phyloP scores from a whole-genome alignment of 2,888 invertebrate genomes.

The Latrodectus elegans region DNA sequence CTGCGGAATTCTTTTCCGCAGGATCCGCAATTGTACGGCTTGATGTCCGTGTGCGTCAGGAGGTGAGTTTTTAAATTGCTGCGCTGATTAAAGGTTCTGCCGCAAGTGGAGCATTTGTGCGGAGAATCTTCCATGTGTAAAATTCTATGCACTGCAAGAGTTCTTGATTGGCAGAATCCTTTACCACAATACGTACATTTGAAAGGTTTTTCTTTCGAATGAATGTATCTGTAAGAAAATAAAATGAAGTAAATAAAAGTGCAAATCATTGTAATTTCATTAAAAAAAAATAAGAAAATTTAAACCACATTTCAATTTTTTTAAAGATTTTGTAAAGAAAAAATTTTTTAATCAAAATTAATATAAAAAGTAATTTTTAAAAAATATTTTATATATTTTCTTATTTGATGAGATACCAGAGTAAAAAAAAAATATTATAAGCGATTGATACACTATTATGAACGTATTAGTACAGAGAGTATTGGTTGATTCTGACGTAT shows the following conservation, averaged over 20 bases:
- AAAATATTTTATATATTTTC: too few species aligned
- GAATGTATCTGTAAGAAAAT: constrained; percentile 88
- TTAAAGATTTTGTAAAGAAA: too few species aligned
- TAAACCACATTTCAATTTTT: too few species aligned
- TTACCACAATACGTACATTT: constrained; percentile 97
- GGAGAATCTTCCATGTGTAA: constrained; percentile 95
- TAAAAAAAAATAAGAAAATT: too few species aligned
- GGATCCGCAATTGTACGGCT: constrained; percentile 90
- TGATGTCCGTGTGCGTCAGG: constrained; percentile 93
- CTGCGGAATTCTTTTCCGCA: constrained; percentile 93
- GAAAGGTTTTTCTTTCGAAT: constrained; percentile 98
- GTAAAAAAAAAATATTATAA: too few species aligned
- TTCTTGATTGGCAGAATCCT: constrained; percentile 97
- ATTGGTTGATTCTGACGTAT: too few species aligned
- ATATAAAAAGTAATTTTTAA: too few species aligned
- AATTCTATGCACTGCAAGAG: constrained; percentile 95
- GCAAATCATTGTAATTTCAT: too few species aligned
- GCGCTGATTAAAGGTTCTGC: constrained; percentile 92
- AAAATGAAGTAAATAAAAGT: neutral
- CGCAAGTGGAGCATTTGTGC: constrained; percentile 94
- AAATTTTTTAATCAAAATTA: too few species aligned
- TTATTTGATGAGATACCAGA: too few species aligned
- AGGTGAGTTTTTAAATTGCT: constrained; percentile 94
- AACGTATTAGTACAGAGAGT: too few species aligned
- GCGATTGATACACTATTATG: too few species aligned